Evolutionary conservation across 2,797 vertebrate species (phyloP), one percentile per base, ranked within the genome.

Genomic region (Aldrovandia affinis): DNA sequence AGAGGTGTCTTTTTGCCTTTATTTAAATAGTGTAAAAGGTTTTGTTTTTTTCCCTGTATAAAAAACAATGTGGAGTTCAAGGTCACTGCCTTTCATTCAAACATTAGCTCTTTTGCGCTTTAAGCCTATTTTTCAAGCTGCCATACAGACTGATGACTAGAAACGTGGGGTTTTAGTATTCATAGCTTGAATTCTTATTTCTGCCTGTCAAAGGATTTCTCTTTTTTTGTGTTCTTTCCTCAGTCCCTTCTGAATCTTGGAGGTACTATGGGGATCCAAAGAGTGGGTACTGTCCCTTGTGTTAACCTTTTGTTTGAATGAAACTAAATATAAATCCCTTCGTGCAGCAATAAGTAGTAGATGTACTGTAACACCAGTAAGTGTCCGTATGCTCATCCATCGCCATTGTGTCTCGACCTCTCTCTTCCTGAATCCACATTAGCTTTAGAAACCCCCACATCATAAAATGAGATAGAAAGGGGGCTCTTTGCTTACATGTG

Each of bases 191-290:
- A 68, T 36, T 68, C 28, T 80, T 80, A 36, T 57, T 20, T 80
- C 28, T 80, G n/a, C 52, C 33, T 12, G 15, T 52, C 52, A 57
- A 36, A 22, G 18, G 30, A 14, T 18, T 33, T 55, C 20, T 33
- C 20, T 33, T 30, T 68, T 15, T 20, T 80, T 36, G 8, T 80
- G 20, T 50, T 33, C n/a, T 82, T 52, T 82, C 50, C 28, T 65
- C 39, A 94, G 90, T 94, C 88, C 88, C 89, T 85, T 87, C 83
- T 88, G 93, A 94, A 92, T 94, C 95, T 94, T 93, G 93, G n/a
- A n/a, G n/a, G 91, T 92, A 92, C 90, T 89, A 83, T 78, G 86
- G 88, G 92, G 92, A 94, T 93, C 90, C 91, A 86, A 92, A 82
- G 85, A 91, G 90, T 90, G 92, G 89, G 82, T 73, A 83, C 81